Evolutionary conservation across 1,140 invertebrate genomes (phyloP).

Genomic region (Berghia stephanieae): DNA sequence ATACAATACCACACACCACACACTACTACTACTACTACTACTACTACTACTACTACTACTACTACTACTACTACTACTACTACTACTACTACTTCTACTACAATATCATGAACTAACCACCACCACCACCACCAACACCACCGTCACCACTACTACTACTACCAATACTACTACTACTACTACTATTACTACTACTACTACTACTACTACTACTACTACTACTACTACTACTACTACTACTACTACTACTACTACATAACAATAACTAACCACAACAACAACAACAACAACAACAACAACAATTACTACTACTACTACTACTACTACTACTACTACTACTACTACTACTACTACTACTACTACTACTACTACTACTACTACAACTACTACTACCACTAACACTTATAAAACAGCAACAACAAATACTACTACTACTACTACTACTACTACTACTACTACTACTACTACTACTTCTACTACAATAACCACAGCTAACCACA

Average conservation of each 20-base stretch:
- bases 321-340: not conserved
- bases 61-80: not conserved
- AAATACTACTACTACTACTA: no score
- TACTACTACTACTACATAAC: no score
- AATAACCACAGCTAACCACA: not conserved
- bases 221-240: slow-evolving; percentile 1
- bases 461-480: not conserved
- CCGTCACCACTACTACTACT: not conserved
- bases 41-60: not conserved
- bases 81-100: not conserved
- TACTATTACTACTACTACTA: no score
- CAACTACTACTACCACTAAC: no score
- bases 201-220: slow-evolving; percentile 1
- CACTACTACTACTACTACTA: not conserved
- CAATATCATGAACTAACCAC: not conserved
- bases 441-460: no score
- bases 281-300: not conserved
- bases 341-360: no score
- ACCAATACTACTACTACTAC: no score
- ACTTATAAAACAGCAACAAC: no score
- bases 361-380: no score
- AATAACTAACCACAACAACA: no score
- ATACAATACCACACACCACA: no score
- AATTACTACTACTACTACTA: no score
- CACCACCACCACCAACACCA: not conserved